Percentiles rank a stretch among this genome's conserved stretches.
phyloP scores from a whole-genome alignment of 1,140 invertebrate species.

The Psilanteris sp. region DNA sequence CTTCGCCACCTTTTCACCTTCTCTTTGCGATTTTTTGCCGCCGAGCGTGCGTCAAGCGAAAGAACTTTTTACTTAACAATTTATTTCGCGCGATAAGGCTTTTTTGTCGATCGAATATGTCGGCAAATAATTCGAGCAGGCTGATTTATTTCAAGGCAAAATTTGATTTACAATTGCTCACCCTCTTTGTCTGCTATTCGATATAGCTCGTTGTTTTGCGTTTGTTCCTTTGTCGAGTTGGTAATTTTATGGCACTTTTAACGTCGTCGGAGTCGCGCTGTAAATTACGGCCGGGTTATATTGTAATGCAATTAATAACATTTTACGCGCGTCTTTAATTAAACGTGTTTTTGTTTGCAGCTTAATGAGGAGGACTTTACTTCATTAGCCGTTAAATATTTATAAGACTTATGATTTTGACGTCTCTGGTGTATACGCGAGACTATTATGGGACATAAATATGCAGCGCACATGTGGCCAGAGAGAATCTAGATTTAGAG shows the following conservation, averaged over 20 bases:
- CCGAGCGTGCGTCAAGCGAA: background rate
- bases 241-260: too few relatives aligned
- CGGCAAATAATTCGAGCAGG: background rate
- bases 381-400: constrained; percentile 10
- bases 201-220: constrained; percentile 24
- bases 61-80: constrained; percentile 3
- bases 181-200: constrained; percentile 14
- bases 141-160: constrained; percentile 10
- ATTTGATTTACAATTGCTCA: background rate
- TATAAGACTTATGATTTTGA: constrained; percentile 31
- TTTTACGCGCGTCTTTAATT: too few relatives aligned
- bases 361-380: constrained; percentile 5
- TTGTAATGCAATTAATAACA: too few relatives aligned
- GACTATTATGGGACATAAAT: constrained; percentile 39
- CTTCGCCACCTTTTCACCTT: constrained; percentile 15
- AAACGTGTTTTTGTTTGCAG: background rate
- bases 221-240: constrained; percentile 9
- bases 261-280: too few relatives aligned
- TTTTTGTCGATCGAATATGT: constrained; percentile 4
- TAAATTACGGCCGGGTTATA: too few relatives aligned
- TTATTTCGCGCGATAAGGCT: constrained; percentile 1
- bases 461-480: constrained; percentile 43
- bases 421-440: constrained; percentile 4
- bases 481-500: constrained; percentile 52
- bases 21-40: background rate